A percentile compares a stretch with the other conserved stretches of the same genome.
Conservation (phyloP, 1,140 invertebrate species). For the Hyles euphorbiae region DNA sequence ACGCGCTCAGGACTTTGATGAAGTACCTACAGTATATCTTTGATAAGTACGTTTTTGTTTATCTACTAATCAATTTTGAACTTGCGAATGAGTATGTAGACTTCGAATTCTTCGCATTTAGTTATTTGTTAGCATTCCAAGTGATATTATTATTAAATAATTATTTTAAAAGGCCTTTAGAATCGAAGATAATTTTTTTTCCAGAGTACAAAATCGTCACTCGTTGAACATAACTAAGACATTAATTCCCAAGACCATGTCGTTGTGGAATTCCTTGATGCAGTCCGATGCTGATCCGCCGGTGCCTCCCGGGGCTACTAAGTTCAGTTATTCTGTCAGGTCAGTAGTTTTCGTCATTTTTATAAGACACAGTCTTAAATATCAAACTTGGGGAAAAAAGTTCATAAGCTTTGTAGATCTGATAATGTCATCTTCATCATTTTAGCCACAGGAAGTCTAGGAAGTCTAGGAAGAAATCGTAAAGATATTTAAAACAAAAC, state of each 20-base stretch:
- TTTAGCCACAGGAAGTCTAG: too few species aligned
- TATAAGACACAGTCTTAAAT: too few species aligned
- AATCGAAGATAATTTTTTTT: slow-evolving; percentile 12
- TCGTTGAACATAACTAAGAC: slow-evolving; percentile 52
- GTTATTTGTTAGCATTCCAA: neutral
- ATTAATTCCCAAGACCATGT: slow-evolving; percentile 44
- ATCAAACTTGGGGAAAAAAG: too few species aligned
- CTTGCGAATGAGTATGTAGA: neutral
- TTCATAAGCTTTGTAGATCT: too few species aligned
- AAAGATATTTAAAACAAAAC: too few species aligned
- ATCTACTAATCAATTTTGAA: neutral
- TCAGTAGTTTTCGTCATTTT: slow-evolving; percentile 19
- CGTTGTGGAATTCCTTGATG: slow-evolving; percentile 50
- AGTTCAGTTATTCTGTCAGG: slow-evolving; percentile 84
- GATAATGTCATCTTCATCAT: too few species aligned
- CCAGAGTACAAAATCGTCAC: slow-evolving; percentile 65
- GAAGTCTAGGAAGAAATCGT: too few species aligned
- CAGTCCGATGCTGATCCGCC: slow-evolving; percentile 77
- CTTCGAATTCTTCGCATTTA: neutral
- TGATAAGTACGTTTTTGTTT: slow-evolving; percentile 54
- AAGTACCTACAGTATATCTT: slow-evolving; percentile 52
- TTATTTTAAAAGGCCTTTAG: too few species aligned
- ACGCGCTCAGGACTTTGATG: slow-evolving; percentile 82
- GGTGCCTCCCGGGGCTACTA: slow-evolving; percentile 85
- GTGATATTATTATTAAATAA: too few species aligned